Evolutionary conservation across 2,113 vertebrate genomes (phyloP).

Genomic region (Chrysochloris asiatica): DNA sequence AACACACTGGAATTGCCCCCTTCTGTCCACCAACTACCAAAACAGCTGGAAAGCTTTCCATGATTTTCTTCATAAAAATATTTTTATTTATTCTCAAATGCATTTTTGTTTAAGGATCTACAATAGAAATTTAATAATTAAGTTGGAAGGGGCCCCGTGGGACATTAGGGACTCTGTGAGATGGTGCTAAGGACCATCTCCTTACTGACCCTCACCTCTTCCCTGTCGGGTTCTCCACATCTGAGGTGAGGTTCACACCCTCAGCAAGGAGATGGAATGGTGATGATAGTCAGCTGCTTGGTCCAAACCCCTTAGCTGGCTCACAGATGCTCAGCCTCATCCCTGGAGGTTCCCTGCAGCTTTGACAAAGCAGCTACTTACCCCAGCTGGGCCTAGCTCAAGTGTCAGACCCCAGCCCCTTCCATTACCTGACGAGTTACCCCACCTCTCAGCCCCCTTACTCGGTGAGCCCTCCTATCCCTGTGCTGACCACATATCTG

Average conservation of each 20-base stretch:
- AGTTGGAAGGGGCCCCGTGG: constrained; percentile 1
- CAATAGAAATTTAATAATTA: constrained; percentile 48
- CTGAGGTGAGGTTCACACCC: neutral
- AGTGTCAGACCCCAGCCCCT: neutral
- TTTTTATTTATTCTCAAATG: constrained; percentile 42
- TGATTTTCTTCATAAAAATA: constrained; percentile 28
- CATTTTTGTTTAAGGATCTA: constrained; percentile 31
- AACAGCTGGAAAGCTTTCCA: constrained; percentile 30
- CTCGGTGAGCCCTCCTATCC: rapidly evolving
- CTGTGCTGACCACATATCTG: rapidly evolving
- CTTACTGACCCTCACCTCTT: too few relatives aligned
- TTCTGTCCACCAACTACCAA: constrained; percentile 41
- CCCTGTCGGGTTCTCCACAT: neutral
- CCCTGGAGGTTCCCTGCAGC: neutral
- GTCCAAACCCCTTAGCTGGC: neutral
- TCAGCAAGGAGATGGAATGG: too few relatives aligned
- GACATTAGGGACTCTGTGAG: neutral
- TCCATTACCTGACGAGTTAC: neutral
- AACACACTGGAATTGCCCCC: neutral
- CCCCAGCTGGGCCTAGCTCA: neutral
- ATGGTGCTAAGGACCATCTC: neutral
- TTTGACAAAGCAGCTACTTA: neutral
- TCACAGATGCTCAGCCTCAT: neutral
- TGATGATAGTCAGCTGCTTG: neutral
- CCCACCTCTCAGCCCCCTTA: neutral